These are phyloP conservation scores for Zootermopsis nevadensis DNA, from an alignment of 2,888 invertebrate species.

Conservation along the genomic window DNA sequence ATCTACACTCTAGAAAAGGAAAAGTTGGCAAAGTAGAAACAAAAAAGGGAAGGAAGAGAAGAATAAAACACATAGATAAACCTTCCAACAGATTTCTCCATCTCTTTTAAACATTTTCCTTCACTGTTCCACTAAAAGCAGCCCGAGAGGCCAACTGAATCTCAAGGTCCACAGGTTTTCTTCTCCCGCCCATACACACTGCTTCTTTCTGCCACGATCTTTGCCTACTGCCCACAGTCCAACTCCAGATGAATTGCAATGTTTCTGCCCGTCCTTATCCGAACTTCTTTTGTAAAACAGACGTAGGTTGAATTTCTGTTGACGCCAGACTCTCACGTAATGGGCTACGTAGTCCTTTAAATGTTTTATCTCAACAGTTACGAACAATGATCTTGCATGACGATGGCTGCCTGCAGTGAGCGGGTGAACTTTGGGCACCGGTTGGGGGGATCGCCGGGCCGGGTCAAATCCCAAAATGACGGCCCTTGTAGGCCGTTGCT, in stretches of 20 bases:
- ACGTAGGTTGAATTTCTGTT: neutral
- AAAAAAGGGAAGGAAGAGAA: neutral
- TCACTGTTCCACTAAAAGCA: neutral
- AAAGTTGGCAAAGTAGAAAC: neutral
- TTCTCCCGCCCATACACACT: slow-evolving; percentile 2
- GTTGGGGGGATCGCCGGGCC: no score
- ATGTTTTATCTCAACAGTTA: no score
- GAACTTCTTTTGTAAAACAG: no score
- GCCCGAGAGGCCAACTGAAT: neutral
- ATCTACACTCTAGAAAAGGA: slow-evolving; percentile 8
- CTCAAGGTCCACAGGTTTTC: slow-evolving; percentile 35
- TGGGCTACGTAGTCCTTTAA: no score
- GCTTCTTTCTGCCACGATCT: no score
- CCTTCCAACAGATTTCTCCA: neutral
- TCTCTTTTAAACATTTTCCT: neutral
- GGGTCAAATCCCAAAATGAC: no score
- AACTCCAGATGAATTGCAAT: slow-evolving; percentile 4
- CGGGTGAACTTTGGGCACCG: no score
- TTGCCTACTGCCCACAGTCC: neutral
- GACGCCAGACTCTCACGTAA: neutral
- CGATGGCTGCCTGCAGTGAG: no score
- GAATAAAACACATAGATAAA: neutral
- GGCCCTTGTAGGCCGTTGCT: no score
- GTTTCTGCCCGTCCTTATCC: neutral
- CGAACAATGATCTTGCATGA: no score